A percentile compares a stretch with the other conserved stretches of the same genome.
phyloP scores from a whole-genome alignment of 2,797 vertebrate species.

The Furcifer pardalis region DNA sequence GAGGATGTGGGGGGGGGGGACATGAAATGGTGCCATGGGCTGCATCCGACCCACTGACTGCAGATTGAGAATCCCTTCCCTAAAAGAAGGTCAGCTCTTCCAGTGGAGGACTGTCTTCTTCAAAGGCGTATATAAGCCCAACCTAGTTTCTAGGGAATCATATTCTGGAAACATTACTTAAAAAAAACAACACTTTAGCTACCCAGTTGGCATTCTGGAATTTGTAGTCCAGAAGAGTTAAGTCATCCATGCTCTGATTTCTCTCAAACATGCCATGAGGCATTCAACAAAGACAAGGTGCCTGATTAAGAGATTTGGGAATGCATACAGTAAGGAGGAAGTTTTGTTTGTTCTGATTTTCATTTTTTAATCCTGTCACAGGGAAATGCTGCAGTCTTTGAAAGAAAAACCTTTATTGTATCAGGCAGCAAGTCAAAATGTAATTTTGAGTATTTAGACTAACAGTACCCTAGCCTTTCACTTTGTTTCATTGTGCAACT shows the following conservation, averaged over 20 bases:
- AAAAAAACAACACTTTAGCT: background rate
- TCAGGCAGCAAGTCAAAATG: background rate
- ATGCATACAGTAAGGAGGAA: background rate
- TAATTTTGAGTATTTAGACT: background rate
- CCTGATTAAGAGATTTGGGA: background rate
- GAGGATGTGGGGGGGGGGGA: too few relatives aligned
- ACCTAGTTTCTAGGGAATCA: background rate
- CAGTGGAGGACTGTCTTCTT: too few relatives aligned
- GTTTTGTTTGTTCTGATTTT: background rate
- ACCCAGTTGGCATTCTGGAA: background rate
- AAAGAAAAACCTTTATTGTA: background rate
- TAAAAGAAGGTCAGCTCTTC: too few relatives aligned
- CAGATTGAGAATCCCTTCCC: too few relatives aligned
- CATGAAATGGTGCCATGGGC: too few relatives aligned
- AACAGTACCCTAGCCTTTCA: background rate
- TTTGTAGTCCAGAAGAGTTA: background rate
- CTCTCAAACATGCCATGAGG: background rate
- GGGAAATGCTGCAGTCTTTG: background rate
- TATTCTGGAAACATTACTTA: background rate
- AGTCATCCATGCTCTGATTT: background rate
- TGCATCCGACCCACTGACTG: too few relatives aligned
- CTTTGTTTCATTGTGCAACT: conserved; percentile 10
- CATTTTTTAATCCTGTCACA: background rate
- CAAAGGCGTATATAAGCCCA: too few relatives aligned
- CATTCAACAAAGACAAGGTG: background rate